These are phyloP conservation scores for Rattus rattus DNA, from an alignment of 2,113 vertebrate species.

Conservation along the genomic window DNA sequence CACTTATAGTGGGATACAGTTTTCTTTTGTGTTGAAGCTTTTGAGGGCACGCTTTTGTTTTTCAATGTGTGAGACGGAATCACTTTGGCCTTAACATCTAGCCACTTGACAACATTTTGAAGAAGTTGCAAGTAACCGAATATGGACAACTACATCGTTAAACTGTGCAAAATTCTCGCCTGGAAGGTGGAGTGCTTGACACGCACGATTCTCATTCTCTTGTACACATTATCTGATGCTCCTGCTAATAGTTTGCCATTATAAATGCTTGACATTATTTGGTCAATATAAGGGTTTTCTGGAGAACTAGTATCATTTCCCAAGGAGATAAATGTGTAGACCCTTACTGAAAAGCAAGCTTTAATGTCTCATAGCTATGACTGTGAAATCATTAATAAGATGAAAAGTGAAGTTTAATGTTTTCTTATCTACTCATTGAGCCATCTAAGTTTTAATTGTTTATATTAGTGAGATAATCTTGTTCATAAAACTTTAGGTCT, in stretches of 20 bases:
- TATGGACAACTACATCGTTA: conserved; percentile 85
- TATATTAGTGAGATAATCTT: conserved; percentile 74
- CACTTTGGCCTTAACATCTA: conserved; percentile 88
- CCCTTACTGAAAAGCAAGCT: conserved; percentile 14
- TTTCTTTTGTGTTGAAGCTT: background rate
- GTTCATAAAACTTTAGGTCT: conserved; percentile 43
- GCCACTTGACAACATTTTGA: conserved; percentile 91
- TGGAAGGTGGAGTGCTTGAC: background rate
- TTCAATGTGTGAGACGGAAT: conserved; percentile 48
- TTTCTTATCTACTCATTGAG: conserved; percentile 55
- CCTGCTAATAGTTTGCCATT: conserved; percentile 36
- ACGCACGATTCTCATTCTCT: background rate
- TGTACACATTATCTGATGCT: background rate
- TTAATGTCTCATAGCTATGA: conserved; percentile 42
- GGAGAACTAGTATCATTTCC: conserved; percentile 2
- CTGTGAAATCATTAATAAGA: conserved; percentile 63
- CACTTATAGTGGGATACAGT: background rate
- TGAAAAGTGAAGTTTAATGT: conserved; percentile 51
- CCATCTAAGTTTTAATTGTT: conserved; percentile 66
- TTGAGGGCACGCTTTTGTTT: conserved; percentile 16
- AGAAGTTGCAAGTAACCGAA: conserved; percentile 89
- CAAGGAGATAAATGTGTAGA: conserved; percentile 30
- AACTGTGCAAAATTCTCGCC: conserved; percentile 45
- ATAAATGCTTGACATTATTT: conserved; percentile 53
- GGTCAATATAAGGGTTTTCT: conserved; percentile 41